Evolutionary conservation across 53 echinoderm and acorn worm species (phyloP), one percentile per base, ranked within the genome.

Genomic region (Echinometra lucunter): DNA sequence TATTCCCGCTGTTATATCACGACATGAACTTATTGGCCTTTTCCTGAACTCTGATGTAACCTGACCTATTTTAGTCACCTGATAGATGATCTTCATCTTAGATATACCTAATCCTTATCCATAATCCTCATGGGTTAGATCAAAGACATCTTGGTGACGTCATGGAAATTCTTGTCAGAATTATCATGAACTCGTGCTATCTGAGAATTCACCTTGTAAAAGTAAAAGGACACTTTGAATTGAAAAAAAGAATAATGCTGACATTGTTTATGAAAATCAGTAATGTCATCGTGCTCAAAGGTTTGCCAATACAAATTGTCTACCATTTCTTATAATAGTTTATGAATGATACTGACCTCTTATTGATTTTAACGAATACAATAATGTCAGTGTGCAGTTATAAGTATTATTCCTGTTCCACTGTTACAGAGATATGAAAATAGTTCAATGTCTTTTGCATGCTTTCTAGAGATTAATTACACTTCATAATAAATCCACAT

Each of bases 21-120:
- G 11, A n/a, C 85, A 27, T 85, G 85, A 85, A 85, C 85, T 85
- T 6, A 47, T 45, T 85, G 85, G 28, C 85, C 85, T 27, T 85
- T 49, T 3, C 49, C 16, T 85, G 19, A 85, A 85, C 85, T 78
- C 85, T 85, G 45, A 85, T n/a, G 6, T 85, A 47, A 85, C 49
- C 78, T 85, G 21, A 49, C 85, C 85, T 85, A 85, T 30, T 85
- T 85, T 49, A 85, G 85, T 85, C 85, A 85, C 30, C 49, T 85
- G 45, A 45, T 27, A 83, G 85, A 83, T 85, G 49, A 85, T 85
- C 45, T 49, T 28, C 47, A 53, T 37, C 13, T 37, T 3, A 74
- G 34, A 32, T 74, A 15, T 13, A 37, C 85, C 28, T 28, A 85
- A 85, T 85, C 49, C 49, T 49, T 53, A 85, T 49, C 45, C 45